Evolutionary conservation across 2,113 vertebrate species (phyloP), one percentile per base, ranked within the genome.

Genomic region (Montifringilla adamsi): DNA sequence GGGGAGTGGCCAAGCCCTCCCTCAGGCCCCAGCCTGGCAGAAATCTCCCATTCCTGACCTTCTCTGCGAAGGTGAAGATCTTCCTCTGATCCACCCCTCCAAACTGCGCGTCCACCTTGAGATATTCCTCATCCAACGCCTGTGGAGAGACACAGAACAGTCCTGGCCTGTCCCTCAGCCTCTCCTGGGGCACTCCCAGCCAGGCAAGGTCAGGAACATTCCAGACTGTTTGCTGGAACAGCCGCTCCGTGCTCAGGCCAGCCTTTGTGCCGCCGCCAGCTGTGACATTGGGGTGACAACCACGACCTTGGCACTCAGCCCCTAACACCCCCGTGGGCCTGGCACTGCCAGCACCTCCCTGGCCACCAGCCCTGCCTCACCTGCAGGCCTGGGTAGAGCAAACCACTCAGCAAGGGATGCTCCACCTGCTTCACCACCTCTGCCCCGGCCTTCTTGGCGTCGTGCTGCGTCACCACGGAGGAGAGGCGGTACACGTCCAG

Each of bases 351-450:
- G 80, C 90, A 39, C 33, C 80, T 70, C 58, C 62, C 19, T 2
- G 7, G 5, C 2, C 55, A 9, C 39, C 30, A 6, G 14, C 4
- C 30, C 33, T 2, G 31, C 79, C 75, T 68, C 14, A 2, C 99
- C 99, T 99, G 99, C 43, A 99, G 97, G 94, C 99, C 99, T 0
- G 99, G 99, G 96, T 99, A 99, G n/a, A 99, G 98, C 56, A 99
- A 98, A 19, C 99, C 99, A 20, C 99, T 99, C 78, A 99, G 98
- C 93, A 99, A 95, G 5, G 99, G 99, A 74, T 99, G 99, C 70
- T 99, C 99, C 97, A 99, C 99, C 94, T 99, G 99, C 96, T 99
- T 99, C 37, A 99, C 99, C 19, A 99, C 99, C 96, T 99, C 99
- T 0, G 99, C 99, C 31, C 99, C 99, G 0, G 99, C 99, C 95